Base-by-base conservation (phyloP, 2,888 invertebrate species). In the Philereme transversata region DNA sequence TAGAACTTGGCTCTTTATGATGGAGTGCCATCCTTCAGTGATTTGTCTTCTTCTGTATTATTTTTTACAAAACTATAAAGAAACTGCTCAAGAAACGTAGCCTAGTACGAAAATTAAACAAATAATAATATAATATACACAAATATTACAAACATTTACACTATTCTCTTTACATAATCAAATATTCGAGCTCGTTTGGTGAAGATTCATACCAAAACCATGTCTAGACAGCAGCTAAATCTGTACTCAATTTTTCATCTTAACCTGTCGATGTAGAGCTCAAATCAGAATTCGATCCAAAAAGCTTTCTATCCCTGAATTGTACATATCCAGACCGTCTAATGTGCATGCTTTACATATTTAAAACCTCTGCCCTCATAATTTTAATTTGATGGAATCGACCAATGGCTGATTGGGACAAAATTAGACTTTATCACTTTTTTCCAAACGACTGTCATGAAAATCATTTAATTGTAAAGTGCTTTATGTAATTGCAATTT, bases 111-210 rank as follows among this genome's bases (percentile, higher is more conserved):
- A 22, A 40, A 4, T 40, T 40, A 40, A 40, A 40, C 36, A 36
- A 36, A 40, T 8, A 5, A 40, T 40, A 40, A 22, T 47, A n/a
- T 36, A 54, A n/a, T 46, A 40, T 47, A 46, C 22, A 5, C 22
- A 22, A 22, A 22, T 22, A 68, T 72, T 64, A 59, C 67, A 68
- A 76, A 74, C 68, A 55, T 67, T 74, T 74, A 75, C 69, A 76
- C 77, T 81, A 79, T 75, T 73, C 80, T 86, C 79, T 86, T 87
- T 81, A 82, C 83, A 84, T 88, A 88, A 88, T 88, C 84, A 87
- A 89, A 90, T 88, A 88, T 87, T 87, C 86, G 82, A 74, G 70
- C 75, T 75, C 75, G 75, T 69, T 80, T 78, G 80, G 81, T 81
- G 76, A 78, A 82, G 81, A 81, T 81, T 79, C 78, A 82, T 78